A percentile compares a stretch with the other conserved stretches of the same genome.
phyloP scores from a whole-genome alignment of 2,888 invertebrate species.

The Macrophya annulata region DNA sequence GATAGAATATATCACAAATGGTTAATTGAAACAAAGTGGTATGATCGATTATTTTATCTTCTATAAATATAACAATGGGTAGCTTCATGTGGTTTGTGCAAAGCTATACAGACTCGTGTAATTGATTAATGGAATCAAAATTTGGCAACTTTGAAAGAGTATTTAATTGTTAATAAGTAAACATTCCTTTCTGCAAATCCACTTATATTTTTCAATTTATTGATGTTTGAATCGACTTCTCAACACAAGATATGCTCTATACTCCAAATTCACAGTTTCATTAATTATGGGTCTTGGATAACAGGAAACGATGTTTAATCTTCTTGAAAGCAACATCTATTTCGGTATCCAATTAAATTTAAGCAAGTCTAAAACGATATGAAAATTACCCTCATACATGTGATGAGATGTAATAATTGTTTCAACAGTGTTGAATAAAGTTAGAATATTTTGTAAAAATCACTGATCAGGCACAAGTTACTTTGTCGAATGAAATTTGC shows the following conservation, averaged over 20 bases:
- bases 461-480: not conserved
- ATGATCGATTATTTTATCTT: not conserved
- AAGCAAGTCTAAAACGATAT: not conserved
- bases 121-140: not conserved
- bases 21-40: not conserved
- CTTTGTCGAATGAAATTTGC: not conserved
- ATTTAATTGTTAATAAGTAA: not conserved
- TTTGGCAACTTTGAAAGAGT: not conserved
- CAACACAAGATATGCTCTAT: not conserved
- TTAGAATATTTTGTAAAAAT: not conserved
- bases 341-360: not conserved
- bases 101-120: not conserved
- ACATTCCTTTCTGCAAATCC: not conserved
- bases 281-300: not conserved
- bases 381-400: not conserved
- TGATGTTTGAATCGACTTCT: not conserved
- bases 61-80: conserved; percentile 7
- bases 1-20: not conserved
- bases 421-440: not conserved
- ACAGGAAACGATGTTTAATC: not conserved
- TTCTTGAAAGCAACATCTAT: not conserved
- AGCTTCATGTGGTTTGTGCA: not conserved
- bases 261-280: not conserved
- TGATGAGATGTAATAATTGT: not conserved
- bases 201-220: not conserved